Base-by-base conservation (phyloP, 2,888 invertebrate species). In the Diploptera punctata region DNA sequence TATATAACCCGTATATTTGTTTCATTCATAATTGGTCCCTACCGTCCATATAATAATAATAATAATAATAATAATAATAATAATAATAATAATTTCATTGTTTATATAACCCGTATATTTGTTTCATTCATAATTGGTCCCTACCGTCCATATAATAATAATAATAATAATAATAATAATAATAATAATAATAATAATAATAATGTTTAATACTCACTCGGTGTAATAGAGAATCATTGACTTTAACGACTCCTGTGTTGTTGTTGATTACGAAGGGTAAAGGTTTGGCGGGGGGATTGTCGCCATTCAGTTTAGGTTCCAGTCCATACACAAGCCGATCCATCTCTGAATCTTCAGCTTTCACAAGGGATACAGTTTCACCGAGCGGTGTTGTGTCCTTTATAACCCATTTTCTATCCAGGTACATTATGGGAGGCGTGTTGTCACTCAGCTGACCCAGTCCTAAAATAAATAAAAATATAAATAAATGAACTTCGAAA, bases 181-280 rank as follows among this genome's bases (percentile, higher is more conserved):
- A n/a, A n/a, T n/a, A n/a, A n/a, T n/a, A n/a, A n/a, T n/a, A n/a
- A n/a, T n/a, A n/a, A n/a, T n/a, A n/a, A n/a, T n/a, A n/a, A n/a
- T n/a, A n/a, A n/a, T n/a, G n/a, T n/a, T n/a, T n/a, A n/a, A 13
- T 2, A 83, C 87, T 88, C 85, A 95, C 95, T 86, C 91, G 88
- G 80, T 92, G 92, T 78, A 83, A 82, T 38, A 95, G 85, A 0
- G 93, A 91, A 79, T 94, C 91, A 79, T 94, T 94, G 65, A 95
- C 87, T 78, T 89, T 91, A 68, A 95, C 92, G 4, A 89, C 89
- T 33, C 95, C 95, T 0, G 91, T 91, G 3, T 84, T 83, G 44
- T 89, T 87, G 81, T 95, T 89, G 74, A 96, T 94, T 57, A 86
- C 83, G 81, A 95, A 95, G 1, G 94, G 94, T 24, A 91, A 84